These are phyloP conservation scores for Pseudois nayaur DNA, from an alignment of 2,113 vertebrate genomes.

Conservation along the genomic window DNA sequence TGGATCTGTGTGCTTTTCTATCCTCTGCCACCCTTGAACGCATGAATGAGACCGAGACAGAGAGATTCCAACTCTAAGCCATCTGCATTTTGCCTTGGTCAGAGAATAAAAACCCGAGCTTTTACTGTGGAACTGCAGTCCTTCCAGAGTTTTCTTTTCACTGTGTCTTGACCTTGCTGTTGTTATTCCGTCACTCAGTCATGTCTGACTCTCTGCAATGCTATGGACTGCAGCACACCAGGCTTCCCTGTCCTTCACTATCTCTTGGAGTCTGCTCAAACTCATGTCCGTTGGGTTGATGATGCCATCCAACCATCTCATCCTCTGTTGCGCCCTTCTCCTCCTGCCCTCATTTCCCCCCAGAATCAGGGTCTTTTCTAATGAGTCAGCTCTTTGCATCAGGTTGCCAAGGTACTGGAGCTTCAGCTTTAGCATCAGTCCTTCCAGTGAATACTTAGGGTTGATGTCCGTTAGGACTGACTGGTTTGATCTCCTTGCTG, in stretches of 20 bases:
- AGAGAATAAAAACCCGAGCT: background rate
- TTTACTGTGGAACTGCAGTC: conserved; percentile 22
- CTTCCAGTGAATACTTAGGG: background rate
- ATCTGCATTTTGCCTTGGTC: background rate
- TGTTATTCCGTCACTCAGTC: background rate
- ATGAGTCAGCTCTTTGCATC: background rate
- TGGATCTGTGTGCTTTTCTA: background rate
- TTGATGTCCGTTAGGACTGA: background rate
- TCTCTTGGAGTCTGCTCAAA: background rate
- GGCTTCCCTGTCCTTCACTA: background rate
- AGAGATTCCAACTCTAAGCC: background rate
- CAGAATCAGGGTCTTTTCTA: background rate
- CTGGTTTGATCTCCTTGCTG: background rate
- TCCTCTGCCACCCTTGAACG: background rate
- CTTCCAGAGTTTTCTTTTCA: conserved; percentile 32
- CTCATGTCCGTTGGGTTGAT: background rate
- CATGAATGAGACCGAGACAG: background rate
- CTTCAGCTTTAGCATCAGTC: background rate
- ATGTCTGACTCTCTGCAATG: background rate
- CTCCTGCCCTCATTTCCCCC: background rate
- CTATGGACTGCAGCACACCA: background rate
- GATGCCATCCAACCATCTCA: background rate
- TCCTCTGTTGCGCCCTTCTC: background rate
- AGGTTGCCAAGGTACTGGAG: background rate
- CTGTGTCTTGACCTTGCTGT: background rate